Conservation (phyloP, 2,113 vertebrate genomes). For the Dicerorhinus sumatrensis region DNA sequence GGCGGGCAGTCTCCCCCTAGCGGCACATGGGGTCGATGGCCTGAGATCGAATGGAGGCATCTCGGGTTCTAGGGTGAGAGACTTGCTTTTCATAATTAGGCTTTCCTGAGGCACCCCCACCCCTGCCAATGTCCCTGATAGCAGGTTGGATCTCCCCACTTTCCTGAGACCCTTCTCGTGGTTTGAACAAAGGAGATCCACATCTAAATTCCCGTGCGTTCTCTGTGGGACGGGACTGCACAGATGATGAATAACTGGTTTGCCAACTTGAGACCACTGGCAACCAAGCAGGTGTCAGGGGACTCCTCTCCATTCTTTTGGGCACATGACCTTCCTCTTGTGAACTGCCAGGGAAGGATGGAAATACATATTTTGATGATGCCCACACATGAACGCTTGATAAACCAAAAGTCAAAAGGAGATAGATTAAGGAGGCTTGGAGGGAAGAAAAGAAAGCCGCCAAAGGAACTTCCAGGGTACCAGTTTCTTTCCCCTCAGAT, state of each 20-base stretch:
- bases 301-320: not conserved
- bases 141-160: not conserved
- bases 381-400: not conserved
- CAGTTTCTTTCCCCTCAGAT: not conserved
- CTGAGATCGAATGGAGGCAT: not conserved
- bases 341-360: not conserved
- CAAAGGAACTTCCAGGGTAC: not conserved
- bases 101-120: not conserved
- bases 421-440: not conserved
- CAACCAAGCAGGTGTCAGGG: not conserved
- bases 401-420: not conserved
- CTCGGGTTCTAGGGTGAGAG: not conserved
- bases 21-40: not conserved
- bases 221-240: not conserved
- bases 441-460: not conserved
- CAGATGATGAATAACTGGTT: not conserved
- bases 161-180: not conserved
- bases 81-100: not conserved
- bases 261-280: not conserved
- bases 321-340: not conserved
- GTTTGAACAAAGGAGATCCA: not conserved
- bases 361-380: not conserved
- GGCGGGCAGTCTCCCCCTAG: not conserved
- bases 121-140: not conserved
- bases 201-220: not conserved